Percentiles rank a stretch among this genome's conserved stretches.
phyloP scores from a whole-genome alignment of 2,888 invertebrate species.

The Drosophila emarginata region DNA sequence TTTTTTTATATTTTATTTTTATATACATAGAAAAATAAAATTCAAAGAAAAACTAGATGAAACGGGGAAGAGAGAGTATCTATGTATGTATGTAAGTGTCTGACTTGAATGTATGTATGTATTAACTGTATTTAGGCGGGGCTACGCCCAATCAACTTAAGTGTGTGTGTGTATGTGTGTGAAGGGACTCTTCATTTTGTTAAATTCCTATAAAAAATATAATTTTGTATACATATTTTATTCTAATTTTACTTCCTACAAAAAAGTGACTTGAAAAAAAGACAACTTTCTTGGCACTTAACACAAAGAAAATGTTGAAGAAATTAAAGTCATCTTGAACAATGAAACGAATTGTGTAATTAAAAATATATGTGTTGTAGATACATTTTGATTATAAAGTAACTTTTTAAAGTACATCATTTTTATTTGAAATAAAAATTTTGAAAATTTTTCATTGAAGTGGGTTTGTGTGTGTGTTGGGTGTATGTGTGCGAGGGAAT shows the following conservation, averaged over 20 bases:
- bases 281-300: conserved; percentile 64
- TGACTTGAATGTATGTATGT: conserved; percentile 21
- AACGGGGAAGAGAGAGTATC: conserved; percentile 11
- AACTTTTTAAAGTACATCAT: conserved; percentile 39
- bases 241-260: conserved; percentile 47
- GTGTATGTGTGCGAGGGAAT: conserved; percentile 11
- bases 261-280: conserved; percentile 49
- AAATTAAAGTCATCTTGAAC: conserved; percentile 26
- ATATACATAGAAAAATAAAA: conserved; percentile 45
- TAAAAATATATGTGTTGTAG: conserved; percentile 26
- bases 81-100: conserved; percentile 11
- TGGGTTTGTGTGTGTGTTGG: conserved; percentile 22
- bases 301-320: conserved; percentile 36
- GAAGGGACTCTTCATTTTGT: conserved; percentile 24
- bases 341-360: conserved; percentile 32
- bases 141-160: conserved; percentile 32
- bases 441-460: conserved; percentile 14
- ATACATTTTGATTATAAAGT: conserved; percentile 42
- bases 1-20: conserved; percentile 31
- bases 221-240: conserved; percentile 39
- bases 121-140: conserved; percentile 31
- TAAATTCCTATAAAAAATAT: conserved; percentile 69
- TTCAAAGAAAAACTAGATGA: conserved; percentile 18
- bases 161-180: conserved; percentile 17
- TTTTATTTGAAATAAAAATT: conserved; percentile 69